phyloP scores from a whole-genome alignment of 2,113 vertebrate genomes.

The Struthio camelus region DNA sequence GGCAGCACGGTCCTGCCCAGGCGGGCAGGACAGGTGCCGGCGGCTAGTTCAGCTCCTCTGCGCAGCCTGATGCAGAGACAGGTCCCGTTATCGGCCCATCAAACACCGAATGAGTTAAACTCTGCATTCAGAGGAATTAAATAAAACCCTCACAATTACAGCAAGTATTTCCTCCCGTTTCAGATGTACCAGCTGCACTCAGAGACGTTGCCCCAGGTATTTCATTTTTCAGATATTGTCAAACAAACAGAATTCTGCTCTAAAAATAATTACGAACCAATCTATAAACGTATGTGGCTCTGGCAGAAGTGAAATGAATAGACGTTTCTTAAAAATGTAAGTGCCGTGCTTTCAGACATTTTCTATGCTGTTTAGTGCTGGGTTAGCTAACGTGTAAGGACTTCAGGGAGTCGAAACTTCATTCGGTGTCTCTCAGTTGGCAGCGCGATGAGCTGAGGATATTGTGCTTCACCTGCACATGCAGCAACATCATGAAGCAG shows the following conservation, averaged over 20 bases:
- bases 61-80: fast-evolving
- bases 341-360: slow-evolving; percentile 6
- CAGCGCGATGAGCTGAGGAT: not conserved
- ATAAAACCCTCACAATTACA: slow-evolving; percentile 15
- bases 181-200: not conserved
- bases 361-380: not conserved
- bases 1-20: not conserved
- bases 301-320: slow-evolving; percentile 18
- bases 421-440: not conserved
- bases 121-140: not conserved
- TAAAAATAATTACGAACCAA: slow-evolving; percentile 62
- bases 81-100: not conserved
- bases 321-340: not conserved
- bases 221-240: slow-evolving; percentile 65
- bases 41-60: too few species aligned
- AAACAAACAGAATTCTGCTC: slow-evolving; percentile 60
- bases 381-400: not conserved
- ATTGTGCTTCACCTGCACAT: not conserved
- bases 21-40: not conserved
- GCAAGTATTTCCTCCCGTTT: slow-evolving; percentile 4
- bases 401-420: not conserved
- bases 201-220: slow-evolving; percentile 13
- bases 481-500: not conserved
- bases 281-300: slow-evolving; percentile 39
- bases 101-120: not conserved